Conservation (phyloP, 1,140 invertebrate species). For the Solenopsis invicta region DNA sequence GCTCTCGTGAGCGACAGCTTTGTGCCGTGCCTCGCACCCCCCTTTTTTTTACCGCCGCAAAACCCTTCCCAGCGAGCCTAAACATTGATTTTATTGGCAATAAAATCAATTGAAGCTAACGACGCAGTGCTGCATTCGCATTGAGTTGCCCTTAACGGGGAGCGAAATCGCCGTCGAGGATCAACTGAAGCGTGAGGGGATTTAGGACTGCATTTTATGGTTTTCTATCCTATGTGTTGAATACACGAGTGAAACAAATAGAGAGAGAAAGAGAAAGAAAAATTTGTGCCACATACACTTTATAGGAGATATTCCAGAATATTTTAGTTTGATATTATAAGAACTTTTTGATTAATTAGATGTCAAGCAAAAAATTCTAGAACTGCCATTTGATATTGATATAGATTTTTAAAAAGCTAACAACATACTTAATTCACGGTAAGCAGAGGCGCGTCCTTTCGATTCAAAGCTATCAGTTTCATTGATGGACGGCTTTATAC, state of each 20-base stretch:
- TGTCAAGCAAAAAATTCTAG: not conserved
- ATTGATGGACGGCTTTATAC: conserved; percentile 3
- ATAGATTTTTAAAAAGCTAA: not conserved
- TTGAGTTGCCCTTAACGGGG: conserved; percentile 55
- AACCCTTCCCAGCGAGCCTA: conserved; percentile 65
- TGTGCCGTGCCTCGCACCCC: conserved; percentile 51
- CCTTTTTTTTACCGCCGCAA: conserved; percentile 29
- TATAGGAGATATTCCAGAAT: not conserved
- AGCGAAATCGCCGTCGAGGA: conserved; percentile 66
- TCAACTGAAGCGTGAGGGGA: conserved; percentile 41
- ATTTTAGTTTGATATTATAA: not conserved
- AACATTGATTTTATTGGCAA: conserved; percentile 80
- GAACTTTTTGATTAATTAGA: not conserved
- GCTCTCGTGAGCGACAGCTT: conserved; percentile 65
- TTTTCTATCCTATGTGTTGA: not conserved
- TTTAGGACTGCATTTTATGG: conserved; percentile 15
- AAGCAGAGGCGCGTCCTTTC: not conserved
- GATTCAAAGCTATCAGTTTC: conserved; percentile 18
- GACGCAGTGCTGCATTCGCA: conserved; percentile 25
- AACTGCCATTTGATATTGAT: not conserved
- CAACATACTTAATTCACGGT: not conserved
- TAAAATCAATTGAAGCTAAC: conserved; percentile 76
- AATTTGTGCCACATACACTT: not conserved
- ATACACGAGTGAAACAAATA: no score
- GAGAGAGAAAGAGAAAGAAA: not conserved